Percentiles rank a stretch among this genome's conserved stretches.
phyloP scores from a whole-genome alignment of 2,888 invertebrate species.

The Nomada hirtipes region DNA sequence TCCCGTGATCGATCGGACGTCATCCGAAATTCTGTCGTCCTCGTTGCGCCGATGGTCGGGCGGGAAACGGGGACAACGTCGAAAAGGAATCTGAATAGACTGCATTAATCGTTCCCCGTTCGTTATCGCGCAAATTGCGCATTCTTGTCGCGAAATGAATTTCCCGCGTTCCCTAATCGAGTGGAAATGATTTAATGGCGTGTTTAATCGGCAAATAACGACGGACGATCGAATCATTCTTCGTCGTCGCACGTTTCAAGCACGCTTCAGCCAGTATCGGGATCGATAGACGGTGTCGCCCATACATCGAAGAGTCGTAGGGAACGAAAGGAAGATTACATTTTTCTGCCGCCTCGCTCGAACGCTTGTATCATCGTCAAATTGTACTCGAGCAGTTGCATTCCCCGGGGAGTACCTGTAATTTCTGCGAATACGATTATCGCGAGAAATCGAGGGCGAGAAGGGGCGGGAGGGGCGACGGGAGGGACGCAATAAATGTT shows the following conservation, averaged over 20 bases:
- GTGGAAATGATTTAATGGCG: constrained; percentile 71
- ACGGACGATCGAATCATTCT: constrained; percentile 60
- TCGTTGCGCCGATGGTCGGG: constrained; percentile 50
- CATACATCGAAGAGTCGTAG: constrained; percentile 1
- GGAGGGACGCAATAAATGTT: constrained; percentile 36
- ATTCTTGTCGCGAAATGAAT: constrained; percentile 72
- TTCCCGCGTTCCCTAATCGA: constrained; percentile 70
- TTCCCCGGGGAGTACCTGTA: not conserved
- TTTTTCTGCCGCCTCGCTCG: not conserved
- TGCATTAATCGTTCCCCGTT: constrained; percentile 67
- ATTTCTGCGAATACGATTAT: constrained; percentile 30
- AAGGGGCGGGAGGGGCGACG: not conserved
- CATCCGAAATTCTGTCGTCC: constrained; percentile 43
- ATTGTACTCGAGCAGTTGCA: not conserved
- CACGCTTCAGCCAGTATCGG: constrained; percentile 11
- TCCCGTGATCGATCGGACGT: constrained; percentile 15
- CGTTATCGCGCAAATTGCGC: constrained; percentile 73
- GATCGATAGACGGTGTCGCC: constrained; percentile 23
- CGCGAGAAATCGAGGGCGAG: not conserved
- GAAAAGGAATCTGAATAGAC: constrained; percentile 66
- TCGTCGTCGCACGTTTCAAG: constrained; percentile 32
- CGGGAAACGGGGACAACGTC: constrained; percentile 48
- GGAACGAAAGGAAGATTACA: not conserved
- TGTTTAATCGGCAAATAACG: constrained; percentile 69
- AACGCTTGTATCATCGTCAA: not conserved